Percentiles rank a stretch among this genome's conserved stretches.
These are phyloP conservation scores for Watsonalla cultraria DNA, from an alignment of 2,888 invertebrate species.

Conservation along the genomic window DNA sequence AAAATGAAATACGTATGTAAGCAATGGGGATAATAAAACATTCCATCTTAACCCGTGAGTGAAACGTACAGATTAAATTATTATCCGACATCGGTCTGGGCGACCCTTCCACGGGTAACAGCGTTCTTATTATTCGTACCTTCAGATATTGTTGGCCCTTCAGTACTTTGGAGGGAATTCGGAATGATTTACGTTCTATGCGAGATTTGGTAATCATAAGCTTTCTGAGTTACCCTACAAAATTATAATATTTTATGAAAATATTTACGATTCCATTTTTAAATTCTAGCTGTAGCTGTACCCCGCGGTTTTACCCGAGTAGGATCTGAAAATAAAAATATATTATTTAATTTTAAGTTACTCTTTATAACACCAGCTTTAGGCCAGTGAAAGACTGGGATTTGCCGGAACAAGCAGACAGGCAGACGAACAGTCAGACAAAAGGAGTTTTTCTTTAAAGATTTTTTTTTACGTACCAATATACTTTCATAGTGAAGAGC, in stretches of 20 bases:
- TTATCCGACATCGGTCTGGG: constrained; percentile 21
- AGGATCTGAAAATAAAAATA: no score
- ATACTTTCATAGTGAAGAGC: no score
- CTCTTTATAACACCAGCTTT: no score
- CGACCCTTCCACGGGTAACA: constrained; percentile 15
- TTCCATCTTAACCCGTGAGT: constrained; percentile 17
- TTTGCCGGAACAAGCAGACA: no score
- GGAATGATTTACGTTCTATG: constrained; percentile 1
- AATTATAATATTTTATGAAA: not conserved
- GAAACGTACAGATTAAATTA: constrained; percentile 39
- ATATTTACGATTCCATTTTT: not conserved
- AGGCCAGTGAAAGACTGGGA: no score
- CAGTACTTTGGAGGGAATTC: constrained; percentile 13
- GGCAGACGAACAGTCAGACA: no score
- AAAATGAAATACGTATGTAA: not conserved
- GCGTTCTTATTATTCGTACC: constrained; percentile 20
- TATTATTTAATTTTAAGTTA: no score
- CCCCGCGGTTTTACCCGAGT: no score
- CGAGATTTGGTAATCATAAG: not conserved
- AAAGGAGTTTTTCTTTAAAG: no score
- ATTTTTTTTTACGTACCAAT: no score
- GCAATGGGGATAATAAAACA: not conserved
- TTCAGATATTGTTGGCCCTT: constrained; percentile 21
- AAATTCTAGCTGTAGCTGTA: no score
- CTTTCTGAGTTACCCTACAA: not conserved